Conservation (phyloP, 2,888 invertebrate species). For the Acronicta aceris region DNA sequence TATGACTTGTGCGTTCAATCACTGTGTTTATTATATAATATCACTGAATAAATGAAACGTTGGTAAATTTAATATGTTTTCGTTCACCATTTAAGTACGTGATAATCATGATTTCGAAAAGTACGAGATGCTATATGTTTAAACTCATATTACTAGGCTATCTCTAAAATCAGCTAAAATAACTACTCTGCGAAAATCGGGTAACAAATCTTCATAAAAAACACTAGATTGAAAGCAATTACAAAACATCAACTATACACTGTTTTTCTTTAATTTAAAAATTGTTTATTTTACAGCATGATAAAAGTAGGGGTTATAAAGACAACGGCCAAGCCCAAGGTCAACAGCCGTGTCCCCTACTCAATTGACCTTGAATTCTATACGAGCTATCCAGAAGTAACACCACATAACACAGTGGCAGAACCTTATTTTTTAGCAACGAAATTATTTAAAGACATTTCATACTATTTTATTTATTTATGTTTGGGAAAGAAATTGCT, state of each 20-base stretch:
- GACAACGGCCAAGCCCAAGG: constrained; percentile 35
- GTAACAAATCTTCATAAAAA: background rate
- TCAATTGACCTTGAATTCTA: constrained; percentile 50
- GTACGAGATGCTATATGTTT: too few species aligned
- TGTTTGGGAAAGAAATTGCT: too few species aligned
- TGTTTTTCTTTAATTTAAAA: constrained; percentile 18
- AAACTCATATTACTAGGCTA: too few species aligned
- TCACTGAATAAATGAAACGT: constrained; percentile 26
- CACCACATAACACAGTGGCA: constrained; percentile 15
- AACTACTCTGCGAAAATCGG: background rate
- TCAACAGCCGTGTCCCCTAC: constrained; percentile 43
- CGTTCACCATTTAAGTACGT: too few species aligned
- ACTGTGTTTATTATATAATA: background rate
- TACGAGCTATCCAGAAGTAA: constrained; percentile 38
- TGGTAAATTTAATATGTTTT: too few species aligned
- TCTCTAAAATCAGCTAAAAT: background rate
- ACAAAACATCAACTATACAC: constrained; percentile 4
- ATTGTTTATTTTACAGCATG: constrained; percentile 2
- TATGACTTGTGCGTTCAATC: too few species aligned
- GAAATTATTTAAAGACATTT: too few species aligned
- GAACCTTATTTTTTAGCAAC: constrained; percentile 27
- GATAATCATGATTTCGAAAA: too few species aligned
- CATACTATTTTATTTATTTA: too few species aligned
- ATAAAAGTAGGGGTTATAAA: constrained; percentile 38
- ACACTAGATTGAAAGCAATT: constrained; percentile 6